Percentiles rank a stretch among this genome's conserved stretches.
Conservation (phyloP, 1,140 invertebrate species). For the Akabosia matsudoensis region DNA sequence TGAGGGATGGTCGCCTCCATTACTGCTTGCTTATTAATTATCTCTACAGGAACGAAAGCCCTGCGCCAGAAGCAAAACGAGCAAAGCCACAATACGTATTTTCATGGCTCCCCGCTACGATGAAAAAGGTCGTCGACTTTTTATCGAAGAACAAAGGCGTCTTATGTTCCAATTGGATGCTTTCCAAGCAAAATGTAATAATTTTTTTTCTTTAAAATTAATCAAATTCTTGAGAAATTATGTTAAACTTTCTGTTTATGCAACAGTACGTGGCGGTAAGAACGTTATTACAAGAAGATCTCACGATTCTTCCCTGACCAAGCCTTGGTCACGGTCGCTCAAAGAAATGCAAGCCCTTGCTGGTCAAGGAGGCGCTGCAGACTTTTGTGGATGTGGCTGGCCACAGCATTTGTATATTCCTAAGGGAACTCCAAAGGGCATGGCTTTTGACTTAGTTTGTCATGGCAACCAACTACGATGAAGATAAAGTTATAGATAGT, state of each 20-base stretch:
- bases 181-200: constrained; percentile 64
- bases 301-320: constrained; percentile 67
- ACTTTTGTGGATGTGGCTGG: constrained; percentile 27
- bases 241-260: neutral
- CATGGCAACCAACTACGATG: constrained; percentile 46
- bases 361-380: constrained; percentile 29
- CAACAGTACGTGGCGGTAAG: constrained; percentile 62
- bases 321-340: constrained; percentile 53
- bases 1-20: neutral
- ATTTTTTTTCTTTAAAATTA: constrained; percentile 32
- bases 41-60: constrained; percentile 3
- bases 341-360: constrained; percentile 22
- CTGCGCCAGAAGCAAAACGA: neutral
- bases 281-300: constrained; percentile 63
- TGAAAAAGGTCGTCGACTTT: constrained; percentile 1
- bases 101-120: constrained; percentile 13
- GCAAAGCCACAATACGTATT: constrained; percentile 50
- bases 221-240: neutral
- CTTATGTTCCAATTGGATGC: constrained; percentile 51
- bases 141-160: neutral
- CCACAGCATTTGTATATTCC: constrained; percentile 18
- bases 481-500: constrained; percentile 37
- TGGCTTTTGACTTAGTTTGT: constrained; percentile 48
- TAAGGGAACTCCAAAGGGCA: constrained; percentile 33
- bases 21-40: neutral